Percentiles rank a stretch among this genome's conserved stretches.
These are phyloP conservation scores for Euplagia quadripunctaria DNA, from an alignment of 2,888 invertebrate genomes.

Conservation along the genomic window DNA sequence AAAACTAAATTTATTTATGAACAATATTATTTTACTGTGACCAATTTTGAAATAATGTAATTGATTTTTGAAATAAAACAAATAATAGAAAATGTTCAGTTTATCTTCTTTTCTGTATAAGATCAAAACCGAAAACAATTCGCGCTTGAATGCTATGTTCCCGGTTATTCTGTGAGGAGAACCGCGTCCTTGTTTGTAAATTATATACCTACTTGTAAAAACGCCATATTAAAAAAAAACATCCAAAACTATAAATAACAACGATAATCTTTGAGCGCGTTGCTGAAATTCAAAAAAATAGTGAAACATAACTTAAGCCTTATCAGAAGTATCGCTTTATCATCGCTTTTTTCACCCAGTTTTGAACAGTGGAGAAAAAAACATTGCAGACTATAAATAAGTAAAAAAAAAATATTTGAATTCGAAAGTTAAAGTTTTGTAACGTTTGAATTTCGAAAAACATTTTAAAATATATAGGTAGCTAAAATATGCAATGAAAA, in stretches of 20 bases:
- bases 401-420: too few relatives aligned
- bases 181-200: too few relatives aligned
- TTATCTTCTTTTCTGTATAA: too few relatives aligned
- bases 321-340: not conserved
- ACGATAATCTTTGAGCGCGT: not conserved
- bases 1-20: too few relatives aligned
- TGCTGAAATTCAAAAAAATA: not conserved
- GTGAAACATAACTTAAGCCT: not conserved
- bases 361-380: not conserved
- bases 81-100: too few relatives aligned
- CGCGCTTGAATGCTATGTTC: too few relatives aligned
- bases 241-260: not conserved
- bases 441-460: not conserved
- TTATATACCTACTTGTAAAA: not conserved
- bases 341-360: not conserved
- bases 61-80: too few relatives aligned
- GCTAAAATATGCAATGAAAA: not conserved
- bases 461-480: not conserved
- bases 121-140: too few relatives aligned
- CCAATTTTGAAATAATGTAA: too few relatives aligned
- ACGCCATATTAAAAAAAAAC: not conserved
- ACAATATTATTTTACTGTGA: too few relatives aligned
- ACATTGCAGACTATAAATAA: too few relatives aligned
- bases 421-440: too few relatives aligned
- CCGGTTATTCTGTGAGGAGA: not conserved